These are phyloP conservation scores for Pavo muticus DNA, from an alignment of 2,113 vertebrate species.

Conservation along the genomic window DNA sequence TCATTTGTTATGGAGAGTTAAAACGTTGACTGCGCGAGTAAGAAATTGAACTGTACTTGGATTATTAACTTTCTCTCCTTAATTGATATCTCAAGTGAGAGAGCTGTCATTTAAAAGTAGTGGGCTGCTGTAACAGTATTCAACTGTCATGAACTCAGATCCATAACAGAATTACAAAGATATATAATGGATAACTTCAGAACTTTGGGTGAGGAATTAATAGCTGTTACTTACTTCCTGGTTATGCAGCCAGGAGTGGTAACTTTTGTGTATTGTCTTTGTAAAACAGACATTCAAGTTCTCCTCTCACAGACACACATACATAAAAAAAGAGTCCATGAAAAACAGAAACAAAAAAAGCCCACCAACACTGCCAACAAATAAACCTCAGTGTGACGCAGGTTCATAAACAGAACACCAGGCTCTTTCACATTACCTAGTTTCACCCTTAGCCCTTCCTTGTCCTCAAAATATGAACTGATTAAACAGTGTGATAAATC, in stretches of 20 bases:
- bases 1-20: slow-evolving; percentile 1
- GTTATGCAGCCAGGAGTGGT: background rate
- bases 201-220: slow-evolving; percentile 32
- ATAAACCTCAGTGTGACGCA: background rate
- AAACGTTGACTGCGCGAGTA: background rate
- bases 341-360: background rate
- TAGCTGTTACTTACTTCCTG: slow-evolving; percentile 21
- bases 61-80: background rate
- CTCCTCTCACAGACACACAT: no score
- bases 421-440: background rate
- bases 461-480: background rate
- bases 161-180: background rate
- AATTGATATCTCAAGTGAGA: background rate
- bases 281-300: background rate
- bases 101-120: slow-evolving; percentile 17
- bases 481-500: background rate
- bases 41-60: background rate
- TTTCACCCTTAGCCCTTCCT: background rate
- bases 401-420: background rate
- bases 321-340: background rate
- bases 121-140: background rate
- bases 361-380: background rate
- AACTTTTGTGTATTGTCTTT: background rate
- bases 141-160: background rate
- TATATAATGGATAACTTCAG: background rate